phyloP scores from a whole-genome alignment of 92 coral and sea anemone species.

The Meandrina meandrites region DNA sequence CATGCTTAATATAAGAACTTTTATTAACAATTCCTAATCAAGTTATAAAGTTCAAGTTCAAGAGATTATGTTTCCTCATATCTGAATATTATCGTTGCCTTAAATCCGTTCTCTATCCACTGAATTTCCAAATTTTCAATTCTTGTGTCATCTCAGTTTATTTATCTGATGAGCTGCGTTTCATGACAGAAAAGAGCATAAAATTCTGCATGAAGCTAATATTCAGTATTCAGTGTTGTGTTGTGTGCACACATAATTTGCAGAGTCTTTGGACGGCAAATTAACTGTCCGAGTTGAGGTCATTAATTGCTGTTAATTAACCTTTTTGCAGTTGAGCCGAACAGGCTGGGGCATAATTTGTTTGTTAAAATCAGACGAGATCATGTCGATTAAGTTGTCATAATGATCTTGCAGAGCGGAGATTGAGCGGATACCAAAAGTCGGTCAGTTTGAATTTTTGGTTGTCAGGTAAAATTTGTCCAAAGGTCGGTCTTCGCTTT shows the following conservation, averaged over 20 bases:
- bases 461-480: too few relatives aligned
- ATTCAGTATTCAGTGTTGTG: not conserved
- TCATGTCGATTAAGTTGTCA: not conserved
- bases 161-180: not conserved
- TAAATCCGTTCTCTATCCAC: not conserved
- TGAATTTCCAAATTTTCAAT: too few relatives aligned
- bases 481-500: not conserved
- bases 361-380: not conserved
- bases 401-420: not conserved
- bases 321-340: not conserved
- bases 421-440: not conserved
- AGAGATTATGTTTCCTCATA: too few relatives aligned
- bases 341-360: not conserved
- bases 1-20: not conserved
- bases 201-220: not conserved
- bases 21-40: not conserved
- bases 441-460: not conserved
- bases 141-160: not conserved
- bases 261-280: not conserved
- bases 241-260: not conserved
- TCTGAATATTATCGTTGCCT: too few relatives aligned
- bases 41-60: too few relatives aligned
- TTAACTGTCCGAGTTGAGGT: not conserved
- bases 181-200: too few relatives aligned
- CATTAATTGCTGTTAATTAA: not conserved